These are phyloP conservation scores for Ochropleura plecta DNA, from an alignment of 2,888 invertebrate genomes.

Conservation along the genomic window DNA sequence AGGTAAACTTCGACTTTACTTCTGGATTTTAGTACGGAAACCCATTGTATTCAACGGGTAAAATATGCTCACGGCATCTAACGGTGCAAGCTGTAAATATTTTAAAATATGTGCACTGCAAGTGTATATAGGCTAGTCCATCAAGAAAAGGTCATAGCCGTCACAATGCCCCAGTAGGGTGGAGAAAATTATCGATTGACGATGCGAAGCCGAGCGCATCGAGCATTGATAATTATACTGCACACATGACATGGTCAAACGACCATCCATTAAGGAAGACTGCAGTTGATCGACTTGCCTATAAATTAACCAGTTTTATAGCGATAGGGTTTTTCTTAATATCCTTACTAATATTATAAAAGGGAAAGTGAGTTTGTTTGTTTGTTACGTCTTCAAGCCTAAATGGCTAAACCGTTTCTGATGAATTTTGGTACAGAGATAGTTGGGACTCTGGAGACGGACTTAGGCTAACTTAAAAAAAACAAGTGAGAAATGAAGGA, in stretches of 20 bases:
- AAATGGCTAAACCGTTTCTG: too few species aligned
- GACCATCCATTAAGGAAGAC: not conserved
- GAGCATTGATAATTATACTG: conserved; percentile 19
- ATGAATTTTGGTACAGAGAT: too few species aligned
- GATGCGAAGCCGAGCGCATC: conserved; percentile 12
- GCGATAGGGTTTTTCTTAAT: not conserved
- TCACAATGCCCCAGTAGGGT: conserved; percentile 18
- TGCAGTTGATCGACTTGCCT: not conserved
- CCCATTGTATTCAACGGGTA: conserved; percentile 19
- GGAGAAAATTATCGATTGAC: conserved; percentile 44
- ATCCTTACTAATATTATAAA: too few species aligned
- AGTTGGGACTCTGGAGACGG: too few species aligned
- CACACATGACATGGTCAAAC: conserved; percentile 5
- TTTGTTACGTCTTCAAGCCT: too few species aligned
- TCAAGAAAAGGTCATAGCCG: conserved; percentile 30
- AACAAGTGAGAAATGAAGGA: too few species aligned
- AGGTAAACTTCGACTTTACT: conserved; percentile 45
- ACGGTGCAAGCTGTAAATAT: conserved; percentile 19
- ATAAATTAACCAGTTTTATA: conserved; percentile 16
- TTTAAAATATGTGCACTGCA: conserved; percentile 40
- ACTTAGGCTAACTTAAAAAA: too few species aligned
- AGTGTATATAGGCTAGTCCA: conserved; percentile 31
- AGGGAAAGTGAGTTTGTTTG: too few species aligned
- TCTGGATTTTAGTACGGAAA: conserved; percentile 34
- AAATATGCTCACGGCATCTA: conserved; percentile 30